A percentile compares a stretch with the other conserved stretches of the same genome.
Conservation (phyloP, 2,888 invertebrate genomes). For the Argyresthia goedartella region DNA sequence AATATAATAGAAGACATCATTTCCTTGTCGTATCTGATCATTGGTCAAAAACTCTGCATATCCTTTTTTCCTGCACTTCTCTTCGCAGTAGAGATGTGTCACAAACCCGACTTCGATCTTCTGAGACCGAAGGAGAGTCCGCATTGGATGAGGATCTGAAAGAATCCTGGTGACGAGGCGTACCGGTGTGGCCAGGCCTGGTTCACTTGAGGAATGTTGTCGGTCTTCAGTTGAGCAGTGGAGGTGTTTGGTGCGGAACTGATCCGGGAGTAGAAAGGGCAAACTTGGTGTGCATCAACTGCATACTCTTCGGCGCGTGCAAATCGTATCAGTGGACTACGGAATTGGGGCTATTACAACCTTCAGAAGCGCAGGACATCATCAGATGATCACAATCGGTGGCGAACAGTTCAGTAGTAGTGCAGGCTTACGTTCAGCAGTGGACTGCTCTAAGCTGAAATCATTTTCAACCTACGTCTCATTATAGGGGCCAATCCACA, state of each 20-base stretch:
- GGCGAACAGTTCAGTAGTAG: no score
- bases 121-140: constrained; percentile 19
- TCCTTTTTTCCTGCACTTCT: constrained; percentile 11
- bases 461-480: no score
- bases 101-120: constrained; percentile 10
- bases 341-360: no score
- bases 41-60: constrained; percentile 14
- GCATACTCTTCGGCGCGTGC: no score
- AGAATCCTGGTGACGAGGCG: constrained; percentile 13
- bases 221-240: constrained; percentile 14
- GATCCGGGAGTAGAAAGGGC: no score
- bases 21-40: constrained; percentile 17
- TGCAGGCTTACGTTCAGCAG: no score
- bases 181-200: constrained; percentile 19
- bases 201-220: constrained; percentile 18
- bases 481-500: no score
- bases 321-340: no score
- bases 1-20: constrained; percentile 18
- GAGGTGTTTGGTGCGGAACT: constrained; percentile 19
- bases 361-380: not conserved
- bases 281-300: no score
- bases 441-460: no score
- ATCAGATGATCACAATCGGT: not conserved
- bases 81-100: constrained; percentile 9
- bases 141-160: constrained; percentile 16